Evolutionary conservation across 2,113 vertebrate species (phyloP), one percentile per base, ranked within the genome.

Genomic region (Misgurnus anguillicaudatus): DNA sequence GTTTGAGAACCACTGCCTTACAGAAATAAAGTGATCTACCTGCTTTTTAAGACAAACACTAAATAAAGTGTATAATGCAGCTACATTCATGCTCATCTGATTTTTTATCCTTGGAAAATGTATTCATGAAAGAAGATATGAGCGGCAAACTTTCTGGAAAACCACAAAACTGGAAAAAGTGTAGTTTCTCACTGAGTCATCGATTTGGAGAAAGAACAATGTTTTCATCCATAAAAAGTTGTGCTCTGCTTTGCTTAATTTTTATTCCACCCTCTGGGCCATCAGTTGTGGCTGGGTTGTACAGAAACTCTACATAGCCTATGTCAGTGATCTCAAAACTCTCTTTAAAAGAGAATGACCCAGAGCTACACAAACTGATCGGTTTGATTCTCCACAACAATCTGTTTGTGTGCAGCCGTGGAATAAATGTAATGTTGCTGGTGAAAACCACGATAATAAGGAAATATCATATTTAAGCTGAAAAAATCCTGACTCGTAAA

Each of bases 181-280:
- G 19, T 80, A 24, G 9, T 39, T 68, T 74, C 68, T 55, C 57
- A 39, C 58, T 83, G 82, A 83, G 73, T 83, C 82, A 83, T 64
- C 42, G 53, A 31, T 51, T 62, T 21, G 0, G 45, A 80, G 66
- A 77, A 74, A 71, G 16, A 60, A 45, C 16, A 11, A 62, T 76
- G 74, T 72, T 71, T 69, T 77, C 31, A 67, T 14, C 13, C 53
- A 21, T 21, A 10, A 19, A 48, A 14, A n/a, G 48, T 21, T 17
- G 9, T 57, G 21, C 14, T 24, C 21, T 75, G 9, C 39, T 19
- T 60, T 68, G 21, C 51, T 57, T 17, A 63, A 38, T 61, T 64
- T 55, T 67, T 47, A 62, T 39, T 62, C 61, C 39, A 13, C 60
- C 6, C 45, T 67, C 39, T 17, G 16, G 11, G 64, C 81, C 19